Base-by-base conservation (phyloP, 1,140 invertebrate genomes). In the Rhopalosiphum maidis region DNA sequence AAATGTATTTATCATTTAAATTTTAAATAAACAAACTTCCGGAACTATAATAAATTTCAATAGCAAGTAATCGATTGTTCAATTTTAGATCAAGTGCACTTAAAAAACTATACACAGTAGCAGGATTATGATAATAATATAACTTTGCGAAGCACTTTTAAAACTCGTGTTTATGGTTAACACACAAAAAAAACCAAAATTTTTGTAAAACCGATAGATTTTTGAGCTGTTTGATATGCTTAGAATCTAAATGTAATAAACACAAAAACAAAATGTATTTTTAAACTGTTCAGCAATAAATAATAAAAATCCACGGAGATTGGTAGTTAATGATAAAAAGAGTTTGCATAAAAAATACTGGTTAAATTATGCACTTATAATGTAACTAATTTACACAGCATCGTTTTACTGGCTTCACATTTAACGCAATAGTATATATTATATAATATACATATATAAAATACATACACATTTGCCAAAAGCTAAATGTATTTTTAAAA, bases 401-500 rank as follows among this genome's bases (percentile, higher is more conserved):
- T 43, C 37, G 55, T 90, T 90, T 90, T 90, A 30, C 89, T 41
- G 37, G 37, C 37, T 41, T 43, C 89, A 43, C 89, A 22, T 68
- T 90, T 60, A 90, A 60, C 51, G 35, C 35, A 89, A 54, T 89
- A 41, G 9, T 11, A 25, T 46, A 48, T 87, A 68, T 25, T 68
- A 68, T 68, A 68, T n/a, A 15, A 68, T n/a, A 68, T 68, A 68
- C 25, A 68, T n/a, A 77, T 77, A 77, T 77, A 77, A 77, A 77
- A 37, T 37, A 37, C n/a, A 41, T 55, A 90, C 41, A 60, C n/a
- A 43, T 90, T 41, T 37, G 37, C 54, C 89, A 68, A 90, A 90
- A 90, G 23, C 54, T 11, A 68, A 90, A 90, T 90, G 54, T 90
- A 68, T 90, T 90, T 90, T 90, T 90, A 90, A 90, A 90, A 90